Evolutionary conservation across 2,113 vertebrate species (phyloP).

Genomic region (Lasiurus borealis): DNA sequence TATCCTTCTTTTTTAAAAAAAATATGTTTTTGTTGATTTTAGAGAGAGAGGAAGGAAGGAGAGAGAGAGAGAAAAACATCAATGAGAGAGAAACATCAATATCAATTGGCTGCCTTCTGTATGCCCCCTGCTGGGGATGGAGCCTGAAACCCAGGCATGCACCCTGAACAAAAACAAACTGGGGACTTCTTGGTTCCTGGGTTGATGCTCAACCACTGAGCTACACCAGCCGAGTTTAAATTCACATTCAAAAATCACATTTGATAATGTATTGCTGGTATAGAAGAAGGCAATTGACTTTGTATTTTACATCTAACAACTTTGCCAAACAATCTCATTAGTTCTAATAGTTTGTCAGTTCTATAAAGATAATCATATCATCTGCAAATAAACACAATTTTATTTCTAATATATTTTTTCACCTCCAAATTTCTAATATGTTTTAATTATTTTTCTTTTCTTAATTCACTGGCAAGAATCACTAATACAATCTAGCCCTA

Average conservation of each 20-base stretch:
- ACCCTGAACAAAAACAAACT: too few species aligned
- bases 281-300: not conserved
- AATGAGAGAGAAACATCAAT: too few species aligned
- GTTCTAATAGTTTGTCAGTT: constrained; percentile 34
- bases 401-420: constrained; percentile 25
- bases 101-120: too few species aligned
- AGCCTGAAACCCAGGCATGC: too few species aligned
- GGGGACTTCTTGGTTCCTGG: too few species aligned
- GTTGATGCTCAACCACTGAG: too few species aligned
- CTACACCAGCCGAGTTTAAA: not conserved
- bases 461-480: constrained; percentile 49
- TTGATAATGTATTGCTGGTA: not conserved
- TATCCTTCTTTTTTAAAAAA: not conserved
- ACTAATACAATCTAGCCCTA: not conserved
- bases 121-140: too few species aligned
- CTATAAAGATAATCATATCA: constrained; percentile 30
- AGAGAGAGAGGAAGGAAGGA: too few species aligned
- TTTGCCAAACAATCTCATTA: constrained; percentile 24
- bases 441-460: constrained; percentile 57
- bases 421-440: not conserved
- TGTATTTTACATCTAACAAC: constrained; percentile 33
- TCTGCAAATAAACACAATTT: constrained; percentile 22
- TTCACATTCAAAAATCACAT: not conserved
- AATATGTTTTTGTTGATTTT: too few species aligned
- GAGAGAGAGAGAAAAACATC: too few species aligned